Base-by-base conservation (phyloP, 2,888 invertebrate species). In the Lochmaea capreae region DNA sequence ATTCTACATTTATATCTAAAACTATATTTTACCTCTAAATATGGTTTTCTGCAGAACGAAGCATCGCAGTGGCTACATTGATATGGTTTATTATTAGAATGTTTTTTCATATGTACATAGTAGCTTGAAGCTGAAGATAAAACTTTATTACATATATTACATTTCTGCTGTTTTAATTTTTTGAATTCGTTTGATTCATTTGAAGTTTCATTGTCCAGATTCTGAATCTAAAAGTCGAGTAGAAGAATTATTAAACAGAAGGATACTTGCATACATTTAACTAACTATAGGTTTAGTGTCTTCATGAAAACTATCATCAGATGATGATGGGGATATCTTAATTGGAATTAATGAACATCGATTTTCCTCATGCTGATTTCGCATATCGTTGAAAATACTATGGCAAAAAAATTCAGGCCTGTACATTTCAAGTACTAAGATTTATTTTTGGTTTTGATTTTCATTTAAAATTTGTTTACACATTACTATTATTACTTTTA, bases 31-130 rank as follows among this genome's bases (percentile, higher is more conserved):
- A 86, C 86, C 87, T 94, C 94, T 79, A 94, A 87, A 86, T 94
- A 94, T 65, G 94, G 94, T 88, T 94, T 94, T 81, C 94, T 91
- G 84, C 94, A 94, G 85, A 94, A 94, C 76, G 93, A 92, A 63
- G 93, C 93, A 83, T 93, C 93, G 86, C 94, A 94, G 65, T 91
- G 90, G 79, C 92, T 92, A 88, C 94, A 94, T 83, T 92, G 92
- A 87, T 93, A 94, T 76, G 94, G 94, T 86, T 94, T 94, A 85
- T 92, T 93, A 81, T 93, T 92, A 33, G 94, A 94, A 87, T 94
- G 94, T 79, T 93, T 89, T 87, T 94, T 94, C 93, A 94, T 93
- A 87, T 94, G 94, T 81, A 94, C 94, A 85, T 94, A 94, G 85
- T 94, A 94, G 79, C 93, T 93, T 58, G 93, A 93, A 74, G 93